Evolutionary conservation across 2,113 vertebrate genomes (phyloP).

Genomic region (Salminus brasiliensis): DNA sequence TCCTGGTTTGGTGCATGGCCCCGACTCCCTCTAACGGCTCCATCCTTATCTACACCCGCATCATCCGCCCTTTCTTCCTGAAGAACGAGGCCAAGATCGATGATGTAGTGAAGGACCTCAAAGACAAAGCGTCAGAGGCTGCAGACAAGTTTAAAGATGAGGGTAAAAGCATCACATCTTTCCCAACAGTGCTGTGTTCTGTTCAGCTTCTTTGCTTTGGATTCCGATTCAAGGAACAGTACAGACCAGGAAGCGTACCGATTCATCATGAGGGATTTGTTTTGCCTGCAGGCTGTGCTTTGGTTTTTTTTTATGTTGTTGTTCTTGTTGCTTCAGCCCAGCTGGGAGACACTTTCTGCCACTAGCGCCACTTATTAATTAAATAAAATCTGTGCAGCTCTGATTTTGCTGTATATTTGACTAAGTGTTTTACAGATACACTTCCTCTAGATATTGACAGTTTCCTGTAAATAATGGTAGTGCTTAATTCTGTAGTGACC

Average conservation of each 20-base stretch:
- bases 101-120: constrained; percentile 83
- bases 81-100: constrained; percentile 88
- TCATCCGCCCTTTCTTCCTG: constrained; percentile 92
- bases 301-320: not conserved
- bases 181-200: not conserved
- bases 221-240: not conserved
- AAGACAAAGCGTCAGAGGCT: constrained; percentile 89
- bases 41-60: constrained; percentile 81
- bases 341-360: not conserved
- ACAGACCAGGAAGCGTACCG: not conserved
- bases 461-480: not conserved
- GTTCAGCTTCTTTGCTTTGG: not conserved
- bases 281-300: not conserved
- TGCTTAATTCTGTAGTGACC: not conserved
- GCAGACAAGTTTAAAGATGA: constrained; percentile 89
- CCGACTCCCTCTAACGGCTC: constrained; percentile 90
- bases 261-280: not conserved
- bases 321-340: not conserved
- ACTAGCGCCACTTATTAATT: not conserved
- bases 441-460: not conserved
- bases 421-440: too few relatives aligned
- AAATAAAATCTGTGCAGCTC: not conserved
- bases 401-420: too few relatives aligned
- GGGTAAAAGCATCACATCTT: constrained; percentile 70
- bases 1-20: constrained; percentile 97